Evolutionary conservation across 1,140 invertebrate species (phyloP), one percentile per base, ranked within the genome.

Genomic region (Brachionus rotundiformis): DNA sequence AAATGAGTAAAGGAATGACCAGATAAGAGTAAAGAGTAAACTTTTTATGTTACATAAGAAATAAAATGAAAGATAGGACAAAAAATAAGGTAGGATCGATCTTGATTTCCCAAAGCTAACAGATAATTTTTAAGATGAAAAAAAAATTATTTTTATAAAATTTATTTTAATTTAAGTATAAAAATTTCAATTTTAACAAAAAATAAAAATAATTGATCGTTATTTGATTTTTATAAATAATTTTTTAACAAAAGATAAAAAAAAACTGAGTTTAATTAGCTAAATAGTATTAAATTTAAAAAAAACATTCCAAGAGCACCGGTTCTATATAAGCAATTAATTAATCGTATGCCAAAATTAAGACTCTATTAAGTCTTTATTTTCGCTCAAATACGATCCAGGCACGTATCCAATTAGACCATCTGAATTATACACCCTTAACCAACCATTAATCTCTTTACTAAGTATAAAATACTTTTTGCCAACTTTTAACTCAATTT

Each of bases 351-450:
- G 11, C 11, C 16, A 71, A 39, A 27, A 44, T 25, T 73, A 73
- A 16, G 39, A 73, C 10, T 73, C 68, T 13, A 44, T 41, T 10
- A 25, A 23, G 29, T 73, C 36, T 59, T 79, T 79, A 10, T 11
- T 27, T 59, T 59, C 76, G 29, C 19, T 54, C 23, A 79, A 79
- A 59, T 61, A 79, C 5, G 76, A 59, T 16, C 47, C 76, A 59
- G 76, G 76, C 29, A 63, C 76, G n/a, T 39, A 79, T 39, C 76
- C 76, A 39, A 79, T 63, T 13, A 79, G 33, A 29, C 76, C 76
- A 8, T 79, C 59, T 19, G 44, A 59, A 41, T 79, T 79, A n/a
- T 39, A 79, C 8, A 79, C 76, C 23, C 76, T 54, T n/a, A 47
- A 31, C 76, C 76, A 79, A 16, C 76, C 76, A 36, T 79, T 79